Percentiles rank a stretch among this genome's conserved stretches.
These are phyloP conservation scores for Diphyllodes magnificus DNA, from an alignment of 2,113 vertebrate species.

Conservation along the genomic window DNA sequence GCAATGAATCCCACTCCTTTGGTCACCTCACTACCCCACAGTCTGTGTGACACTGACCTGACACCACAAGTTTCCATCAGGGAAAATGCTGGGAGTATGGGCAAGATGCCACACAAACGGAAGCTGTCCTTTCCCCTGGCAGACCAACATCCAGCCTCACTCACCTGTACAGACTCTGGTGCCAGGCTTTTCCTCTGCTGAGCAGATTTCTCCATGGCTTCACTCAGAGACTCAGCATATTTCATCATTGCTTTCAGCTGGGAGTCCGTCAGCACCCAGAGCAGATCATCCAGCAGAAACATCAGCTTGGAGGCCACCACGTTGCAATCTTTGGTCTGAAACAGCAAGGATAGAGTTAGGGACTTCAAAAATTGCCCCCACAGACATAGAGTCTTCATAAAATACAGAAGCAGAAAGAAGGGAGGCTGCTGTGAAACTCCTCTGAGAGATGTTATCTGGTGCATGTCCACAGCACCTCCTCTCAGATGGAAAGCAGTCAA, in stretches of 20 bases:
- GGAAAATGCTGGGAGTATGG: background rate
- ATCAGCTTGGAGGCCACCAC: constrained; percentile 94
- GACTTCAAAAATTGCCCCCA: background rate
- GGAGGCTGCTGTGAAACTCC: background rate
- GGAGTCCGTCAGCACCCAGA: constrained; percentile 97
- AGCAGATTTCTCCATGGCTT: constrained; percentile 93
- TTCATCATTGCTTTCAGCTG: constrained; percentile 97
- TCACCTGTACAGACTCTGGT: constrained; percentile 71
- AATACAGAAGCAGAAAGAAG: background rate
- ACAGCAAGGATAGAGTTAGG: background rate
- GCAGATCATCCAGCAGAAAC: constrained; percentile 93
- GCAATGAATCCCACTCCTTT: background rate
- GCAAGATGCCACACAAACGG: background rate
- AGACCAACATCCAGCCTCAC: background rate
- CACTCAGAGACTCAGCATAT: constrained; percentile 93
- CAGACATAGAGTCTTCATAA: background rate
- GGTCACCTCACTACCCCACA: background rate
- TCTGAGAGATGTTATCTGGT: background rate
- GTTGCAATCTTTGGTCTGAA: constrained; percentile 94
- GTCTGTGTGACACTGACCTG: rapidly evolving
- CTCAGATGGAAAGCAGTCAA: background rate
- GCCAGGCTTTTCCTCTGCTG: constrained; percentile 89
- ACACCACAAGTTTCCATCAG: background rate
- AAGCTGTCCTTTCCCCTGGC: background rate
- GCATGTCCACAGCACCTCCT: background rate